A percentile compares a stretch with the other conserved stretches of the same genome.
Conservation (phyloP, 2,797 vertebrate genomes). For the Labeo calbasu region DNA sequence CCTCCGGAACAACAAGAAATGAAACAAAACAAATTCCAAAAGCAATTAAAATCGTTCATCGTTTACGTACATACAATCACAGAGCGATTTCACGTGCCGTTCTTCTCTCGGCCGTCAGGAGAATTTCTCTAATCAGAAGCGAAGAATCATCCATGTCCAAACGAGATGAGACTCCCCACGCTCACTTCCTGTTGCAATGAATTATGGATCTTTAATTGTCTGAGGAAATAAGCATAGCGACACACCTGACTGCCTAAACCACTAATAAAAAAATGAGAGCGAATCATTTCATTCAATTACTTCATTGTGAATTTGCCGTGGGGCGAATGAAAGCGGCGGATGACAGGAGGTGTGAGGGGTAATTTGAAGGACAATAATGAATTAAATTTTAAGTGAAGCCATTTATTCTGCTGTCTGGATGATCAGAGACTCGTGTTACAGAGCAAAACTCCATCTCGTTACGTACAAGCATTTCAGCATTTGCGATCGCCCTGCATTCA, state of each 20-base stretch:
- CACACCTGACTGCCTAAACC: slow-evolving; percentile 57
- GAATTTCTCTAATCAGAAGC: slow-evolving; percentile 39
- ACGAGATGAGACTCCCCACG: slow-evolving; percentile 29
- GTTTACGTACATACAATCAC: slow-evolving; percentile 39
- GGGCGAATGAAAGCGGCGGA: background rate
- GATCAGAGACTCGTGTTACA: slow-evolving; percentile 5
- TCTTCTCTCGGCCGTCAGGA: slow-evolving; percentile 17
- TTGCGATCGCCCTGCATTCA: background rate
- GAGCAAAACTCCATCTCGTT: slow-evolving; percentile 18
- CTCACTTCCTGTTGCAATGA: slow-evolving; percentile 59
- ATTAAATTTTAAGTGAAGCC: slow-evolving; percentile 47
- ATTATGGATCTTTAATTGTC: slow-evolving; percentile 61
- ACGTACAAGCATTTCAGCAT: background rate
- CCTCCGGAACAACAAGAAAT: slow-evolving; percentile 1
- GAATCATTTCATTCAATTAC: slow-evolving; percentile 59
- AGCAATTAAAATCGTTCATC: slow-evolving; percentile 46
- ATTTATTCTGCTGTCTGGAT: slow-evolving; percentile 28
- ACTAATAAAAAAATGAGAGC: slow-evolving; percentile 56
- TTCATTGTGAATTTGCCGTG: slow-evolving; percentile 27
- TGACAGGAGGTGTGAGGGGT: slow-evolving; percentile 5
- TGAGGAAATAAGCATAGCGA: slow-evolving; percentile 58
- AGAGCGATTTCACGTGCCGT: slow-evolving; percentile 41
- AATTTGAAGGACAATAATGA: slow-evolving; percentile 55
- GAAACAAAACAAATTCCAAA: slow-evolving; percentile 41
- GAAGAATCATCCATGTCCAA: slow-evolving; percentile 36